These are phyloP conservation scores for Girardinichthys multiradiatus DNA, from an alignment of 2,113 vertebrate genomes.

Conservation along the genomic window DNA sequence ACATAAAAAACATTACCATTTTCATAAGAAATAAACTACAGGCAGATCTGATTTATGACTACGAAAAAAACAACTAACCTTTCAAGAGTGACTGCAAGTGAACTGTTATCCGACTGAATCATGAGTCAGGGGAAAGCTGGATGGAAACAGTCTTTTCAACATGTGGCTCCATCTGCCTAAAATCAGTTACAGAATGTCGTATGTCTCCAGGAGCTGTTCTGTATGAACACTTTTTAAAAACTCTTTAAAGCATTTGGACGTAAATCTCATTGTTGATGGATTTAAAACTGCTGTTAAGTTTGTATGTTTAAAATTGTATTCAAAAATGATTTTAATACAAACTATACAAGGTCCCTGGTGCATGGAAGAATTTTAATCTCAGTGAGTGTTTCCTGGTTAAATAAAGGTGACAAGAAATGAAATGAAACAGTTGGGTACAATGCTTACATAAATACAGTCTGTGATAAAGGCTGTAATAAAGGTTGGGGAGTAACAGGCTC, in stretches of 20 bases:
- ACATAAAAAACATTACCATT: no score
- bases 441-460: constrained; percentile 12
- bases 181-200: not conserved
- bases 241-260: not conserved
- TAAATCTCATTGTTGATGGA: not conserved
- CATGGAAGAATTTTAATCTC: not conserved
- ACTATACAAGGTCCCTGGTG: not conserved
- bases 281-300: not conserved
- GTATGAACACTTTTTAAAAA: not conserved
- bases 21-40: not conserved
- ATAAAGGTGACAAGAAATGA: not conserved
- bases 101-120: not conserved
- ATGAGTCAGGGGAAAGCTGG: not conserved
- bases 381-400: not conserved
- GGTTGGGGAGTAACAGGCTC: constrained; percentile 7
- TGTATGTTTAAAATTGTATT: not conserved
- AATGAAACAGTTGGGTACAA: not conserved
- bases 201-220: not conserved
- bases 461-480: constrained; percentile 58
- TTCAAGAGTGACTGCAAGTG: not conserved
- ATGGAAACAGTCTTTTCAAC: not conserved
- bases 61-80: not conserved
- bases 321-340: not conserved
- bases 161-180: not conserved
- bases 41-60: not conserved